Conservation (phyloP, 2,888 invertebrate genomes). For the Nomada flava region DNA sequence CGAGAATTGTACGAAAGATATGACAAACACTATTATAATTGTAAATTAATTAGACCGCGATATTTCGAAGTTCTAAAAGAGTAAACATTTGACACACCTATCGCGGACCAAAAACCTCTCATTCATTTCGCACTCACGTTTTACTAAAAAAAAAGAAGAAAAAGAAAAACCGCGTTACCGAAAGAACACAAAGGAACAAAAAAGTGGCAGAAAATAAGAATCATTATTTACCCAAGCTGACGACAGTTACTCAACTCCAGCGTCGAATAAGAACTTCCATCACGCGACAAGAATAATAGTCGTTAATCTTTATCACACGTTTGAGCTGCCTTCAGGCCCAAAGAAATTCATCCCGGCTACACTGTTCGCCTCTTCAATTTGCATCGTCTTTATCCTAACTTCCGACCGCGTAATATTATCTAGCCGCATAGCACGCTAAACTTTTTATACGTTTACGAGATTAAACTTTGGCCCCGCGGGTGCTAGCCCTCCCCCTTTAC, state of each 20-base stretch:
- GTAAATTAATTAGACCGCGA: no score
- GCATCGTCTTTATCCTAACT: conserved; percentile 72
- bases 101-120: background rate
- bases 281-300: conserved; percentile 2
- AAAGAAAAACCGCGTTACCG: background rate
- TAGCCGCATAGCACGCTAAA: conserved; percentile 72
- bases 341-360: conserved; percentile 69
- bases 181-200: background rate
- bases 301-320: conserved; percentile 51
- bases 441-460: conserved; percentile 77
- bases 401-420: conserved; percentile 72
- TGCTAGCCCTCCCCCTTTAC: conserved; percentile 29
- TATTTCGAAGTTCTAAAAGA: no score
- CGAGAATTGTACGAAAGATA: no score
- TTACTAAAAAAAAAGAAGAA: background rate
- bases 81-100: no score
- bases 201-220: background rate
- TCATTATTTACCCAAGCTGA: background rate
- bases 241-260: background rate
- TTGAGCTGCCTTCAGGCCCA: conserved; percentile 41
- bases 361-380: conserved; percentile 68
- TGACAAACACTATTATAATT: no score
- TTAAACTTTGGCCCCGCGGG: conserved; percentile 76
- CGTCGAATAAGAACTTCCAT: conserved; percentile 17
- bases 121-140: background rate